These are phyloP conservation scores for Ridgeia piscesae DNA, from an alignment of 1,140 invertebrate species.

Conservation along the genomic window DNA sequence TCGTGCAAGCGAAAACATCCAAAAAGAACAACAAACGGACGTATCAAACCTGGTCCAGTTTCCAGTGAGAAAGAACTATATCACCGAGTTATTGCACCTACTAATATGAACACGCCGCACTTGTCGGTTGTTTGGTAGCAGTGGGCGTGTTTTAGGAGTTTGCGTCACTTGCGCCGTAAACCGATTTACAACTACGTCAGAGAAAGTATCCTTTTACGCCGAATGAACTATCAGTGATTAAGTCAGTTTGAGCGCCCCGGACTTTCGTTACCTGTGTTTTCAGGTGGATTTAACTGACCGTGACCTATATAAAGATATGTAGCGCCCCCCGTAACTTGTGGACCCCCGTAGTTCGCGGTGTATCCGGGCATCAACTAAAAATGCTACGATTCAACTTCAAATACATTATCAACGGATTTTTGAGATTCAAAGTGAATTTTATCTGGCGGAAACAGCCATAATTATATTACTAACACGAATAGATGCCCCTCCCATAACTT, in stretches of 20 bases:
- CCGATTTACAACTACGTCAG: neutral
- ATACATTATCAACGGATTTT: too few species aligned
- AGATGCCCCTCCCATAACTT: too few species aligned
- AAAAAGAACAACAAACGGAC: neutral
- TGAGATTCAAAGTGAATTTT: too few species aligned
- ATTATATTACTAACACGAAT: too few species aligned
- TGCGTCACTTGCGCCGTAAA: neutral
- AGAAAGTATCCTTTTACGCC: neutral
- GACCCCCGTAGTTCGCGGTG: too few species aligned
- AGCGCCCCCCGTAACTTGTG: too few species aligned
- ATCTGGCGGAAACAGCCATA: too few species aligned
- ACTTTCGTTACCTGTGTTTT: neutral
- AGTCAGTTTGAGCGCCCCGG: neutral
- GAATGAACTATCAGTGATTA: neutral
- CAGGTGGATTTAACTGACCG: neutral
- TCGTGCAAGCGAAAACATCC: neutral
- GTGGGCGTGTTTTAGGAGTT: neutral
- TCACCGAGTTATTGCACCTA: neutral
- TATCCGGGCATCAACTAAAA: too few species aligned
- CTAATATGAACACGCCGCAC: neutral
- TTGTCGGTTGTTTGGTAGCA: neutral
- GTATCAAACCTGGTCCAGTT: neutral
- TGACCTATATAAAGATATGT: neutral
- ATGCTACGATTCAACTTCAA: too few species aligned
- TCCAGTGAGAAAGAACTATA: neutral